Conservation (phyloP, 2,888 invertebrate genomes). For the Cheilosia grossa region DNA sequence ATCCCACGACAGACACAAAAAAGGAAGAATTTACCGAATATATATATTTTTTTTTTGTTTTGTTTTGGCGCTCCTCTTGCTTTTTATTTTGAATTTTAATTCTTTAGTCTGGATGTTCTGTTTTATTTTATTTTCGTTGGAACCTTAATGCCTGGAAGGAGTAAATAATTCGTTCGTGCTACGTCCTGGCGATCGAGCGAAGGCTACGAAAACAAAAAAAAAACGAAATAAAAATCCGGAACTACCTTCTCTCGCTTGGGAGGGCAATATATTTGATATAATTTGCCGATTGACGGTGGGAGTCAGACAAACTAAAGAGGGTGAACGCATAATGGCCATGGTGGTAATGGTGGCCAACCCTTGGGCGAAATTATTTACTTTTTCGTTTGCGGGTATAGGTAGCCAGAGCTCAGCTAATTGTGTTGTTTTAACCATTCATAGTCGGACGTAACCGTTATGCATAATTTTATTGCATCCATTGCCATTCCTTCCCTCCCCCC, state of each 20-base stretch:
- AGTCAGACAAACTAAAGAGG: conserved; percentile 38
- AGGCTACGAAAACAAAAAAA: not conserved
- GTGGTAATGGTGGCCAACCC: conserved; percentile 17
- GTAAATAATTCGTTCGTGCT: conserved; percentile 43
- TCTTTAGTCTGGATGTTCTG: conserved; percentile 53
- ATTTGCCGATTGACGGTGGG: conserved; percentile 64
- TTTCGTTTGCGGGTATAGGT: conserved; percentile 9
- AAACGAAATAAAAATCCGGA: conserved; percentile 11
- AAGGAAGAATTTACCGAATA: conserved; percentile 2
- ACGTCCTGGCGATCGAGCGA: conserved; percentile 8
- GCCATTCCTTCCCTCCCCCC: not conserved
- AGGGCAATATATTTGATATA: conserved; percentile 55
- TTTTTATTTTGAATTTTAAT: conserved; percentile 46
- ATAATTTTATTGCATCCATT: conserved; percentile 23
- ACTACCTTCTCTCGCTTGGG: conserved; percentile 32
- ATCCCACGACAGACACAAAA: conserved; percentile 55
- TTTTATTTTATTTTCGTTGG: conserved; percentile 17
- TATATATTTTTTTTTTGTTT: not conserved
- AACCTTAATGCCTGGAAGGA: conserved; percentile 48
- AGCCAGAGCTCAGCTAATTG: conserved; percentile 52
- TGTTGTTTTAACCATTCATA: conserved; percentile 54
- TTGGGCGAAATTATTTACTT: conserved; percentile 43
- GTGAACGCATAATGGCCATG: conserved; percentile 36
- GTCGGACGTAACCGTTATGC: conserved; percentile 47
- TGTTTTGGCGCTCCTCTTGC: not conserved